Evolutionary conservation across 2,888 invertebrate species (phyloP), one percentile per base, ranked within the genome.

Genomic region (Ophonus ardosiacus): DNA sequence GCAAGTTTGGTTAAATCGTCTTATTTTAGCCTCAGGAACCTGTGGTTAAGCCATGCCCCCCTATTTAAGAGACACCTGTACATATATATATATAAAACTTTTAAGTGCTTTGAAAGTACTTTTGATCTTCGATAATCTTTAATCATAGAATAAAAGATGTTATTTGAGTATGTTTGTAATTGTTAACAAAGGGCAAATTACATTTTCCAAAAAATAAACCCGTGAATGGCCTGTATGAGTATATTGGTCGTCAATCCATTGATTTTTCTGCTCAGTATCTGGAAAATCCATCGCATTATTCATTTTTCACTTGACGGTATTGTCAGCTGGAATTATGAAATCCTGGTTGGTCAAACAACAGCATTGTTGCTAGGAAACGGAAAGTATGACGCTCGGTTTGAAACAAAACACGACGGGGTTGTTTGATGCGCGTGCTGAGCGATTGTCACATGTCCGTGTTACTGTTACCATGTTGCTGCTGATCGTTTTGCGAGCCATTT

Each of bases 281-380:
- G 61, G 61, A 61, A 61, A 61, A 21, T 61, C 61, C 61, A 61
- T 61, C 61, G 61, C 18, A 61, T 61, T 61, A 61, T 61, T 61
- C 61, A 61, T 61, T 61, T 61, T 61, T 61, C 61, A 61, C 61
- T 61, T 61, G 17, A 61, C 21, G 61, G 61, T 61, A 18, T 61
- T 61, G 61, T 61, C 61, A 61, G 18, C 18, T 18, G 21, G 61
- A 61, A 61, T 61, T 61, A 61, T 61, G 18, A 61, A 61, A 61
- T 61, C 61, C 61, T 61, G 61, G 21, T 61, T 21, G 61, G 61
- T 21, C 61, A 61, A 61, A 61, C 61, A 61, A 61, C 61, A 61
- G 61, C 61, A 61, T 61, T 61, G 61, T 61, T 61, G 24, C 61
- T 61, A 61, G 61, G 61, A 61, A 61, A 61, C 61, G 24, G 61